phyloP scores from a whole-genome alignment of 1,140 invertebrate genomes.

The Drosophila lacteicornis region DNA sequence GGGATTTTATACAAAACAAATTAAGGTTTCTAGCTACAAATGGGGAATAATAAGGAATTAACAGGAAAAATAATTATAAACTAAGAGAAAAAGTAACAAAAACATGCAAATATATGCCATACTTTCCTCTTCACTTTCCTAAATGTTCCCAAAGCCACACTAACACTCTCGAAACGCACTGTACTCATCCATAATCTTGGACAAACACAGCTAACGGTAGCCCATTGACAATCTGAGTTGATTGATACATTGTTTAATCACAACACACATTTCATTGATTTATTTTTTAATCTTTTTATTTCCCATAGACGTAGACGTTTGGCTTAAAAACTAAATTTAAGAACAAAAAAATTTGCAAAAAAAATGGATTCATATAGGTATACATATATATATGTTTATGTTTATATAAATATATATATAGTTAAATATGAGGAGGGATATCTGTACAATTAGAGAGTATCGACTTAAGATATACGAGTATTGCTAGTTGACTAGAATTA shows the following conservation, averaged over 20 bases:
- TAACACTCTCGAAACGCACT: constrained; percentile 13
- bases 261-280: background rate
- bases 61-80: background rate
- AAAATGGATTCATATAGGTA: constrained; percentile 25
- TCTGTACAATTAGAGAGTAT: constrained; percentile 52
- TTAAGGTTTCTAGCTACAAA: background rate
- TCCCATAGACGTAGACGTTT: constrained; percentile 44
- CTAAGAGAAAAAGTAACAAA: background rate
- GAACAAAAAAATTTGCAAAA: constrained; percentile 51
- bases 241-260: constrained; percentile 23
- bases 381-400: constrained; percentile 3
- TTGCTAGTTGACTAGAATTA: constrained; percentile 48
- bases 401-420: constrained; percentile 28
- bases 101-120: background rate
- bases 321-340: constrained; percentile 35
- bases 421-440: constrained; percentile 38
- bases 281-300: constrained; percentile 37
- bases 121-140: too few relatives aligned
- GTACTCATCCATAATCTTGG: background rate
- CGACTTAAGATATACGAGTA: constrained; percentile 45
- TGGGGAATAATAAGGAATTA: background rate
- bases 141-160: background rate
- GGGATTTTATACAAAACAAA: background rate
- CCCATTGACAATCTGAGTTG: constrained; percentile 16
- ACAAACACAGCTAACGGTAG: constrained; percentile 21